Conservation (phyloP, 2,113 vertebrate genomes). For the Myrmecophaga tridactyla region DNA sequence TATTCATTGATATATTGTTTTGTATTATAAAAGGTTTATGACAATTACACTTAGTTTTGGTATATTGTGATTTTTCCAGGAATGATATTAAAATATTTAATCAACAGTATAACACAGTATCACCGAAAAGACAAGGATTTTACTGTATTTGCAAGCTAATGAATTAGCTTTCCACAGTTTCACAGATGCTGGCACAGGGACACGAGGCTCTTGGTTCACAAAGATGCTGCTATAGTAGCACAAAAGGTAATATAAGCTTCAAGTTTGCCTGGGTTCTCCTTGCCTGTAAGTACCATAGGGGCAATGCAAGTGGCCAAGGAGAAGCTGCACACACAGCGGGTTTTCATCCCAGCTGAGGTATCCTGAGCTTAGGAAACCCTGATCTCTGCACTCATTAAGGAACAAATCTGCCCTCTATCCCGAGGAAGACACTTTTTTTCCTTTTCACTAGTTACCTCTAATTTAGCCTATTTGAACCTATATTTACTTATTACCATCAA, state of each 20-base stretch:
- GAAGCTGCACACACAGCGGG: neutral
- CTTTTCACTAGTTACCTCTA: neutral
- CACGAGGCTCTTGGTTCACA: neutral
- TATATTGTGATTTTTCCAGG: neutral
- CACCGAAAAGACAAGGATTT: neutral
- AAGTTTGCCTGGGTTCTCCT: accelerated
- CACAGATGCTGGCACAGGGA: neutral
- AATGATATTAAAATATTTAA: neutral
- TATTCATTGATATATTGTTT: neutral
- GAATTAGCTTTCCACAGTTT: neutral
- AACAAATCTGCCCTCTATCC: neutral
- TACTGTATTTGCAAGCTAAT: neutral
- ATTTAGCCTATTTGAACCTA: neutral
- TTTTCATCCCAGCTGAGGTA: neutral
- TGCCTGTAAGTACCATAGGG: neutral
- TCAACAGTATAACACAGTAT: neutral
- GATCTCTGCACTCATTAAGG: neutral
- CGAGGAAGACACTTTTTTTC: neutral
- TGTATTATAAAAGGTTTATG: neutral
- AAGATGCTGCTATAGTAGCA: neutral
- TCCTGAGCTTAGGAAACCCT: neutral
- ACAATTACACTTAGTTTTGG: neutral
- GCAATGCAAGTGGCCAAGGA: accelerated
- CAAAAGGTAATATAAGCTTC: neutral
- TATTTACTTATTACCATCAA: neutral